Base-by-base conservation (phyloP, 2,888 invertebrate species). In the Ophion ventricosus region DNA sequence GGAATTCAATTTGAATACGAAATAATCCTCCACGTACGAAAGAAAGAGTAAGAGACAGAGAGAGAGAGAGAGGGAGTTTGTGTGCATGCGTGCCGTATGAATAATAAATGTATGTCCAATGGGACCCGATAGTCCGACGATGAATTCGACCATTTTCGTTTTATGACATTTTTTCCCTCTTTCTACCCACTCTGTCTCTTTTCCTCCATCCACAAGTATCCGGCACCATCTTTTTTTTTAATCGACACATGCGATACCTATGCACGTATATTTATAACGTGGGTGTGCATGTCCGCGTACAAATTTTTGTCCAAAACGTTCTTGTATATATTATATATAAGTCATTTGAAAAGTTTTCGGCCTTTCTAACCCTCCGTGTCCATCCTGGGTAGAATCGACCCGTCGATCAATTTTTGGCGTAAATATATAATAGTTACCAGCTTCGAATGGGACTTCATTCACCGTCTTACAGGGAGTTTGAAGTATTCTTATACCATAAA, bases 71-170 rank as follows among this genome's bases (percentile, higher is more conserved):
- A 35, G 35, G 5, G 35, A 35, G 35, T 35, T 35, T 35, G 35
- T 35, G 35, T 35, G 35, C 35, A 35, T 35, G 35, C 0, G 7
- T 8, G 35, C 0, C 35, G 35, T 29, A 54, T 64, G 64, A 26
- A 75, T 64, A 64, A 20, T 54, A 75, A 75, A 64, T 49, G 63
- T 20, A 54, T 29, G 54, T 23, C 66, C 35, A 75, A 64, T 64
- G 54, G 63, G 29, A 54, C 29, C 20, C 26, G 64, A 66, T 54
- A 56, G 64, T 66, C 64, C 54, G 20, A 20, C 64, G 49, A 64
- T 8, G 29, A 54, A 64, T 75, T 64, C 35, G 20, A 25, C 20
- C 14, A 64, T 75, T 75, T 14, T 20, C 20, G 54, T 75, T 75
- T 75, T 75, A 64, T 64, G 23, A 61, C 63, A 14, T 64, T 64